Percentiles rank a stretch among this genome's conserved stretches.
phyloP scores from a whole-genome alignment of 2,888 invertebrate genomes.

The Perizoma flavofasciatum region DNA sequence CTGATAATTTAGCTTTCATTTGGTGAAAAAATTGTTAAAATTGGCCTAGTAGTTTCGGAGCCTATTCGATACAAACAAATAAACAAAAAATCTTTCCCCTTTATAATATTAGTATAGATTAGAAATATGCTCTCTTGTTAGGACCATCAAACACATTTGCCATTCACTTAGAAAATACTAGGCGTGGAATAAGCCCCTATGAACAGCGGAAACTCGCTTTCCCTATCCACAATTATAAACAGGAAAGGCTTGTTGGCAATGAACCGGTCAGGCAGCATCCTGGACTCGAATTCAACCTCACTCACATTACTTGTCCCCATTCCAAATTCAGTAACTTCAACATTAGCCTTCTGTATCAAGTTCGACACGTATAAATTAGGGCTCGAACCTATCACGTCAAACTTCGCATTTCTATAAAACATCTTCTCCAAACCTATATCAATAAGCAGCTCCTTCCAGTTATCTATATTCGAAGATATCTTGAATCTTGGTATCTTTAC shows the following conservation, averaged over 20 bases:
- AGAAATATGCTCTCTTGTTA: too few relatives aligned
- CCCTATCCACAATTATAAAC: slow-evolving; percentile 70
- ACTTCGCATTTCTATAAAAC: slow-evolving; percentile 60
- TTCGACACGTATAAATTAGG: slow-evolving; percentile 56
- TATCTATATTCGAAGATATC: slow-evolving; percentile 74
- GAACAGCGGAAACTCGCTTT: slow-evolving; percentile 59
- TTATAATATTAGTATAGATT: too few relatives aligned
- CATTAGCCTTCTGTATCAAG: slow-evolving; percentile 69
- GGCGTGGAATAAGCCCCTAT: slow-evolving; percentile 72
- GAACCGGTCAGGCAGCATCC: slow-evolving; percentile 50
- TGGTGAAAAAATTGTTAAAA: too few relatives aligned
- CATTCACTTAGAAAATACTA: slow-evolving; percentile 47
- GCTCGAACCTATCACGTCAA: slow-evolving; percentile 56
- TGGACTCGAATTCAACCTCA: slow-evolving; percentile 46
- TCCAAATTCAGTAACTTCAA: slow-evolving; percentile 71
- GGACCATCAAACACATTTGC: too few relatives aligned
- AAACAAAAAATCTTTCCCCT: too few relatives aligned
- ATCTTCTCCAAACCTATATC: slow-evolving; percentile 68
- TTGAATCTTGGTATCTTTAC: slow-evolving; percentile 85
- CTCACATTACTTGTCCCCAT: slow-evolving; percentile 58
- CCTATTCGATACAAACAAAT: too few relatives aligned
- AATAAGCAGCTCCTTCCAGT: slow-evolving; percentile 69
- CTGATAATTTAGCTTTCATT: too few relatives aligned
- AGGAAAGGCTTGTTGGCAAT: slow-evolving; percentile 66
- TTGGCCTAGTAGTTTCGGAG: too few relatives aligned